Evolutionary conservation across 2,888 invertebrate genomes (phyloP), one percentile per base, ranked within the genome.

Genomic region (Clitarchus hookeri): DNA sequence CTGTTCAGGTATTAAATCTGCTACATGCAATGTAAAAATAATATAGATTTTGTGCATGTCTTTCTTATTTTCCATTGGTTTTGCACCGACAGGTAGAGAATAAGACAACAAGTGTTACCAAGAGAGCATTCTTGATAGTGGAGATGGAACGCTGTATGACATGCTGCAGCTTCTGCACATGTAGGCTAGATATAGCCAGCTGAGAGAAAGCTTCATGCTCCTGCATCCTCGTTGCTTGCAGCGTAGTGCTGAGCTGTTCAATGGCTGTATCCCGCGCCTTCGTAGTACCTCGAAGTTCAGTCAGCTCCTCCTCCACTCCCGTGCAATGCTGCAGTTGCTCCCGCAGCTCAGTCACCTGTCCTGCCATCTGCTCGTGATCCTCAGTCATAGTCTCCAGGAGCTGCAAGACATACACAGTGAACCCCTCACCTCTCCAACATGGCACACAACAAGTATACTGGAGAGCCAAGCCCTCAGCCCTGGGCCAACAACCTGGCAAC

Each of bases 131-230:
- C 36, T 89, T 87, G 16, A 91, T 88, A 79, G 90, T 89, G 26
- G 87, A 86, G 84, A 89, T 90, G 8, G 95, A 94, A 89, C 94
- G 93, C 88, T 93, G 92, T 36, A 96, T 91, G 86, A 95, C 92
- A 78, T 92, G 92, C 16, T 92, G 93, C 8, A 96, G 90, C 82
- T 93, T 93, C 26, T 92, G 91, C 65, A 92, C 92, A 89, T 95
- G 94, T 87, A 93, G 92, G 48, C 92, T 91, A 87, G 93, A 91
- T 87, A 92, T 92, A 1, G 91, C 89, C 6, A 93, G 90, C 87
- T 94, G 93, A 0, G 91, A 91, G 11, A 92, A 89, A 0, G 93
- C 89, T 88, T 92, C 91, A 84, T 92, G 92, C 88, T 93, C 93
- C 79, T 93, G 93, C 88, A 92, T 90, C 26, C 90, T 90, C 9